Evolutionary conservation across 64 coral and sea anemone species (phyloP).

Genomic region (Actinia tenebrosa): DNA sequence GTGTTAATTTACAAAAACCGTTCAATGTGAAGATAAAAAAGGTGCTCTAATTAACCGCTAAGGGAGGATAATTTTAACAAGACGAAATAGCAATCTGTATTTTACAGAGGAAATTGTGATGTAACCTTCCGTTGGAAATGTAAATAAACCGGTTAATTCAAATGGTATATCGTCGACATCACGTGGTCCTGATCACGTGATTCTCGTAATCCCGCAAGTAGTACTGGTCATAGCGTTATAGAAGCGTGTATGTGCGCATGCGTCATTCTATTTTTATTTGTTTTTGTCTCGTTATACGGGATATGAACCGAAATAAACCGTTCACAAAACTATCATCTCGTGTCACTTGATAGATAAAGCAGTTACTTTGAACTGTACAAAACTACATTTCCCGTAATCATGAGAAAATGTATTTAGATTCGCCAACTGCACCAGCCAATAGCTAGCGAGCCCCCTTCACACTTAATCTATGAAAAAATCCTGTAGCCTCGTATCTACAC

Average conservation of each 20-base stretch:
- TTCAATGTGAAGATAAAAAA: conserved; percentile 4
- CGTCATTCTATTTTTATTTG: conserved; percentile 14
- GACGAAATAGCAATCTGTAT: background rate
- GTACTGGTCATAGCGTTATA: conserved; percentile 3
- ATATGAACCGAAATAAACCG: conserved; percentile 20
- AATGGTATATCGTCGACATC: conserved; percentile 53
- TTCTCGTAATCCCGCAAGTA: conserved; percentile 17
- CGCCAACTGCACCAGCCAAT: too few relatives aligned
- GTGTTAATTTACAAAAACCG: conserved; percentile 1
- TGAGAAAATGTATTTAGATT: too few relatives aligned
- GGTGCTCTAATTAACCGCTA: conserved; percentile 11
- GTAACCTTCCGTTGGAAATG: conserved; percentile 91
- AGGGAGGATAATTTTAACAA: conserved; percentile 22
- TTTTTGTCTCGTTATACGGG: conserved; percentile 38
- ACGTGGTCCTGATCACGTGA: background rate
- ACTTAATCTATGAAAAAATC: too few relatives aligned
- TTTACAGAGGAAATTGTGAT: conserved; percentile 37
- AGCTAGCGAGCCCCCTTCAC: too few relatives aligned
- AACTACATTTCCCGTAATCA: too few relatives aligned
- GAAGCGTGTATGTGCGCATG: background rate
- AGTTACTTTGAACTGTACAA: too few relatives aligned
- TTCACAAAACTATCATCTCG: background rate
- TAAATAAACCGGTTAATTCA: conserved; percentile 92
- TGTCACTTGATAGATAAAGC: background rate
- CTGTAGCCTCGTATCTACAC: too few relatives aligned